Conservation (phyloP, 2,113 vertebrate species). For the Harpagus bidentatus region DNA sequence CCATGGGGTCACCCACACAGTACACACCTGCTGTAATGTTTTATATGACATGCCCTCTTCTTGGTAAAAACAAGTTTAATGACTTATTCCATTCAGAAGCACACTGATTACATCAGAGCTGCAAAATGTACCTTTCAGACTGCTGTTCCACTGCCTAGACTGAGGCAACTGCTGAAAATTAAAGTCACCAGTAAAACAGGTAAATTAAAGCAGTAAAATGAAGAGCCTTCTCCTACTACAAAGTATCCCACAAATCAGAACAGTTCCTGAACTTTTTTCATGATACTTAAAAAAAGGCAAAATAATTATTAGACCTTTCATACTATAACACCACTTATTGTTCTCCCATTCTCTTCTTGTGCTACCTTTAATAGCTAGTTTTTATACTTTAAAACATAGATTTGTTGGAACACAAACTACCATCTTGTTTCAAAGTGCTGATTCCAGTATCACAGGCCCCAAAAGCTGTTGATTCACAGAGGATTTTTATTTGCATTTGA, state of each 20-base stretch:
- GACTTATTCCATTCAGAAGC: background rate
- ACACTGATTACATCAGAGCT: background rate
- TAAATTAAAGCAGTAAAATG: background rate
- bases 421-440: background rate
- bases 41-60: background rate
- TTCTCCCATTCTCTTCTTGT: background rate
- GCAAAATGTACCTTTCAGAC: background rate
- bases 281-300: background rate
- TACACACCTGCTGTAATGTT: background rate
- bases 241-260: background rate
- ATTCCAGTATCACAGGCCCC: background rate
- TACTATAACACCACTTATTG: background rate
- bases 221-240: background rate
- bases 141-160: background rate
- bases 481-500: background rate
- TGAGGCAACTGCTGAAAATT: background rate
- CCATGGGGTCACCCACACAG: background rate
- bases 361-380: background rate
- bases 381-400: background rate
- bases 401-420: background rate
- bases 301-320: background rate
- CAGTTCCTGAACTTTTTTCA: background rate
- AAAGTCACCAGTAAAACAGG: background rate
- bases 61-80: background rate
- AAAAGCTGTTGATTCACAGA: background rate